These are phyloP conservation scores for Hyposoter dolosus DNA, from an alignment of 2,888 invertebrate genomes.

Conservation along the genomic window DNA sequence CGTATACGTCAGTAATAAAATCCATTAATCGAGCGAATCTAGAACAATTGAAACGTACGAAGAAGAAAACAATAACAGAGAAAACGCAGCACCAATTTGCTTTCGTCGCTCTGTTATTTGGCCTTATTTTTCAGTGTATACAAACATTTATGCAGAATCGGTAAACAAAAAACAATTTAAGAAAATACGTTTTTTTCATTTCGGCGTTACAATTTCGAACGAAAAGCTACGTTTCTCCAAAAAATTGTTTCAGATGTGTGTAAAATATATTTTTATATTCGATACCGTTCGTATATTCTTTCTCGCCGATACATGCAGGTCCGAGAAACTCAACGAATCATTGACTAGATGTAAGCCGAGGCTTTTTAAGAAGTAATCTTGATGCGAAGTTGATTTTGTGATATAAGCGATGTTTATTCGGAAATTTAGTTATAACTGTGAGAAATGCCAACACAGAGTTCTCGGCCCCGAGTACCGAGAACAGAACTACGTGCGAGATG, in stretches of 20 bases:
- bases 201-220: neutral
- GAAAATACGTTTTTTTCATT: neutral
- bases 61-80: neutral
- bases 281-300: neutral
- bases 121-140: conserved; percentile 1
- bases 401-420: conserved; percentile 8
- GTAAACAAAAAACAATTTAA: neutral
- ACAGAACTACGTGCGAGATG: neutral
- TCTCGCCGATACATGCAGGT: neutral
- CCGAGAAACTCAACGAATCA: neutral
- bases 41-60: neutral
- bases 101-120: neutral
- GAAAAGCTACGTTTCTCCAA: neutral
- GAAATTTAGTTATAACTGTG: neutral
- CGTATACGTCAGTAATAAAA: neutral
- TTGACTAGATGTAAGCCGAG: neutral
- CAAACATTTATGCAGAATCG: neutral
- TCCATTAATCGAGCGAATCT: neutral
- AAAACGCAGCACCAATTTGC: neutral
- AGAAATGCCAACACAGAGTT: neutral
- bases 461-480: neutral
- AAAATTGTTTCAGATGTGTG: neutral
- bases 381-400: conserved; percentile 5
- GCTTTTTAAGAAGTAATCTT: neutral
- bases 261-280: neutral